Evolutionary conservation across 2,888 invertebrate species (phyloP).

Genomic region (Lithosia quadra): DNA sequence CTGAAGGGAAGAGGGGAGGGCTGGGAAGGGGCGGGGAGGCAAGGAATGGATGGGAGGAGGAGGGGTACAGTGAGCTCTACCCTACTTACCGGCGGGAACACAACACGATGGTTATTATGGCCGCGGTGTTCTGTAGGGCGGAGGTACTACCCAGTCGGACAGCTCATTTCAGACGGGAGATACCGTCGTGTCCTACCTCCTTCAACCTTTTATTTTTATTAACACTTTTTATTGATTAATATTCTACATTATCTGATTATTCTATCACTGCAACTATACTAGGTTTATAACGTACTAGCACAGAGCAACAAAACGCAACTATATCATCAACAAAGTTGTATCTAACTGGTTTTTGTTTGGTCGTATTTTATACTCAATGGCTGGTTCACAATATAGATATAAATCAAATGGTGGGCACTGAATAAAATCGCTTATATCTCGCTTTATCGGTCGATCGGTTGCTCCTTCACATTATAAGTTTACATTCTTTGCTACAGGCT

Average conservation of each 20-base stretch:
- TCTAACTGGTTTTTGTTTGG: constrained; percentile 41
- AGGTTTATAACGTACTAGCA: constrained; percentile 3
- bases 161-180: too few relatives aligned
- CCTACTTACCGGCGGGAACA: too few relatives aligned
- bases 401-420: constrained; percentile 76
- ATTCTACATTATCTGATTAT: not conserved
- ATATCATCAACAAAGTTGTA: constrained; percentile 30
- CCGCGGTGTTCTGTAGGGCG: too few relatives aligned
- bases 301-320: constrained; percentile 12
- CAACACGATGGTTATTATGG: too few relatives aligned
- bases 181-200: too few relatives aligned
- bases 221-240: too few relatives aligned
- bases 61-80: too few relatives aligned
- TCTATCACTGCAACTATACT: not conserved
- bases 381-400: constrained; percentile 80
- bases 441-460: constrained; percentile 70
- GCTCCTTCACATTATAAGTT: constrained; percentile 71
- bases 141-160: too few relatives aligned
- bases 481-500: constrained; percentile 52
- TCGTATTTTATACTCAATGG: constrained; percentile 51
- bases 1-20: too few relatives aligned
- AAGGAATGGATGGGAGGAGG: too few relatives aligned
- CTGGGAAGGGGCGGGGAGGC: too few relatives aligned
- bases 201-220: too few relatives aligned
- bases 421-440: constrained; percentile 81